Conservation (phyloP, 2,797 vertebrate species). For the Galaxias olidus region DNA sequence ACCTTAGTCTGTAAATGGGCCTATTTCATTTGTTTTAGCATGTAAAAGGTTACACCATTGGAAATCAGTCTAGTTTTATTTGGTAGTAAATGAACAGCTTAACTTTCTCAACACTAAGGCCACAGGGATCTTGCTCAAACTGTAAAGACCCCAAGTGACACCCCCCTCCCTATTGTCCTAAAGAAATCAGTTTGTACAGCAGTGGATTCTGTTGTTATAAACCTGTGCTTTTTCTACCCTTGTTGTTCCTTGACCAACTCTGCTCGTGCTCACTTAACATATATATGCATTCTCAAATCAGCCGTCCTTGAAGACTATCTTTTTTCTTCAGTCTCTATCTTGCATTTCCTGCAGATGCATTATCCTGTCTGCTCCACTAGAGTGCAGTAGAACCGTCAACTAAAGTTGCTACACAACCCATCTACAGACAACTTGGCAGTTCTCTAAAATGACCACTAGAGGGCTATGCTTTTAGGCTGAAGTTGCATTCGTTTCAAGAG, state of each 20-base stretch:
- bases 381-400: conserved; percentile 23
- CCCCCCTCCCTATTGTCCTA: too few species aligned
- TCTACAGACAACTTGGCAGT: conserved; percentile 1
- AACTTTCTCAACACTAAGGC: too few species aligned
- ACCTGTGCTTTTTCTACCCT: neutral
- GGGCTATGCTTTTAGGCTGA: conserved; percentile 38
- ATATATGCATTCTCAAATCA: conserved; percentile 22
- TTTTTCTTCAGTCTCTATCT: neutral
- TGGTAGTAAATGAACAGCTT: too few species aligned
- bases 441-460: conserved; percentile 40
- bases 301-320: conserved; percentile 20
- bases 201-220: too few species aligned
- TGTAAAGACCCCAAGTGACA: too few species aligned
- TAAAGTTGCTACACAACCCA: neutral
- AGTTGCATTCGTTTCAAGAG: conserved; percentile 5
- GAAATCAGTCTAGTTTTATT: too few species aligned
- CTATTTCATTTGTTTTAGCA: too few species aligned
- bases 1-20: too few species aligned
- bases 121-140: too few species aligned
- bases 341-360: neutral
- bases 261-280: conserved; percentile 33
- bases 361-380: conserved; percentile 11
- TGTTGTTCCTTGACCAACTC: neutral
- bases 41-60: too few species aligned
- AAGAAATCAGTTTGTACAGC: too few species aligned